Conservation (phyloP, 2,888 invertebrate genomes). For the Sphaeridia pumilis region DNA sequence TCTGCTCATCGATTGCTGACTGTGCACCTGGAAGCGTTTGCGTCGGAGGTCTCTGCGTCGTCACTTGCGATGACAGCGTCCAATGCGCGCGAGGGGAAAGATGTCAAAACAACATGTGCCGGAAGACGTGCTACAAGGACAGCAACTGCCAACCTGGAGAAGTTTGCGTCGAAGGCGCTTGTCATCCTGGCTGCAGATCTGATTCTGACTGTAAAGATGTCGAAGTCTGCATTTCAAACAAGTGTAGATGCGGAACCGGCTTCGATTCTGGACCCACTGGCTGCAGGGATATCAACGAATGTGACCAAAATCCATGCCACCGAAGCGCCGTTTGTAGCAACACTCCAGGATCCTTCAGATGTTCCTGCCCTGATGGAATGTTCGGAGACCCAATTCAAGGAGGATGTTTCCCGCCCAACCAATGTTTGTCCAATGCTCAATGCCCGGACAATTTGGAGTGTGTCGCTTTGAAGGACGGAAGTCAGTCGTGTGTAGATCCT, state of each 20-base stretch:
- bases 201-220: constrained; percentile 62
- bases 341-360: constrained; percentile 65
- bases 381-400: constrained; percentile 47
- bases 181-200: constrained; percentile 67
- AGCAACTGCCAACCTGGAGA: constrained; percentile 83
- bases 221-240: constrained; percentile 68
- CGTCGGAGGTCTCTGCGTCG: constrained; percentile 61
- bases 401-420: constrained; percentile 64
- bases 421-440: constrained; percentile 60
- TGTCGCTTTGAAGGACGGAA: constrained; percentile 39
- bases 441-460: constrained; percentile 67
- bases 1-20: constrained; percentile 55
- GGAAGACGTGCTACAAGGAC: constrained; percentile 76
- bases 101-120: constrained; percentile 61
- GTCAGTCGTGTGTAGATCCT: constrained; percentile 61
- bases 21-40: constrained; percentile 70
- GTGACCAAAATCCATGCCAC: constrained; percentile 63
- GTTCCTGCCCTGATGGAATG: constrained; percentile 63
- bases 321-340: constrained; percentile 67
- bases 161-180: constrained; percentile 68
- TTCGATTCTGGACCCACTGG: constrained; percentile 60
- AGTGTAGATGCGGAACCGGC: constrained; percentile 65
- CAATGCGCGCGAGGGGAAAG: constrained; percentile 74
- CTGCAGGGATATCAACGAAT: constrained; percentile 75
- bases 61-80: constrained; percentile 57